A percentile compares a stretch with the other conserved stretches of the same genome.
phyloP scores from a whole-genome alignment of 2,888 invertebrate genomes.

The Diachrysia chrysitis region DNA sequence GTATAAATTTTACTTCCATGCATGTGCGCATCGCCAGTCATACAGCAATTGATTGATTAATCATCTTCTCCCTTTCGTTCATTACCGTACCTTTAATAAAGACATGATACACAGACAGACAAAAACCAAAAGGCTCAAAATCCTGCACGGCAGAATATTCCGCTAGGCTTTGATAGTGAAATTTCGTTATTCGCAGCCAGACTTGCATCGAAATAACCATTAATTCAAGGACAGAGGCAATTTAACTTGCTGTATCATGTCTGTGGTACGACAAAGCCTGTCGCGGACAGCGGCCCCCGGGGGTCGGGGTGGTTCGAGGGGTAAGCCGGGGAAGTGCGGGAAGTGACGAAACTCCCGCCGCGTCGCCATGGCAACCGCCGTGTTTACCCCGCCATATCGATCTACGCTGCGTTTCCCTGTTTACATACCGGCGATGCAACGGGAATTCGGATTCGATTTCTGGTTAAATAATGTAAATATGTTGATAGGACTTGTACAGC shows the following conservation, averaged over 20 bases:
- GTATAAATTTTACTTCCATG: background rate
- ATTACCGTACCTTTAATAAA: background rate
- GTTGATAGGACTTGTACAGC: constrained; percentile 19
- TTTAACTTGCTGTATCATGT: constrained; percentile 54
- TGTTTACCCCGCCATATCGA: constrained; percentile 88
- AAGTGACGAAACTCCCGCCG: constrained; percentile 81
- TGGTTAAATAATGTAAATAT: constrained; percentile 43
- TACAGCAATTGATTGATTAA: background rate
- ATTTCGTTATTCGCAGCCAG: constrained; percentile 47
- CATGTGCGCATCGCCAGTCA: background rate
- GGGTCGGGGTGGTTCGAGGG: constrained; percentile 33
- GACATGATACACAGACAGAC: background rate
- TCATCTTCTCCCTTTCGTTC: background rate
- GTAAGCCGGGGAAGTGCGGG: constrained; percentile 60
- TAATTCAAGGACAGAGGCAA: constrained; percentile 56
- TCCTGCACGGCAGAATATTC: constrained; percentile 30
- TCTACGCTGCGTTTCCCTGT: constrained; percentile 78
- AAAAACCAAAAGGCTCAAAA: constrained; percentile 19
- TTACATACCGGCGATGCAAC: constrained; percentile 74
- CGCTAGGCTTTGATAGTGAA: constrained; percentile 42
- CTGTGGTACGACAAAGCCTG: constrained; percentile 60
- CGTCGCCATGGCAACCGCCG: constrained; percentile 86
- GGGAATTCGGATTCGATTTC: constrained; percentile 53
- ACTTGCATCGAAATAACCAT: constrained; percentile 50
- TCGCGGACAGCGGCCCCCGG: constrained; percentile 71